Conservation (phyloP, 2,888 invertebrate species). For the Megaustenia siamemsis region DNA sequence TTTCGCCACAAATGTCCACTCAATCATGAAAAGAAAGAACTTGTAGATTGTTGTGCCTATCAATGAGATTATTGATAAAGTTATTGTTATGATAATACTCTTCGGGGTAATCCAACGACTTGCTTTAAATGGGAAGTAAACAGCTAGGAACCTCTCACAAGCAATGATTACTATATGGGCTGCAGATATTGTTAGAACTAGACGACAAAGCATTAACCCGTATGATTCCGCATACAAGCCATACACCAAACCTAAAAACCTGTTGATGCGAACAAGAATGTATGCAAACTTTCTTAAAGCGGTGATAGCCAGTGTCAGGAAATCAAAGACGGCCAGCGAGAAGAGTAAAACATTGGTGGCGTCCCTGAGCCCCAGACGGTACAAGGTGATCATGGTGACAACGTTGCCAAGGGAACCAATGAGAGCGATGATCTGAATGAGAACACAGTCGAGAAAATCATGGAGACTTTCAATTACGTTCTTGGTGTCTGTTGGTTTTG, state of each 20-base stretch:
- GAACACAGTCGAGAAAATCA: neutral
- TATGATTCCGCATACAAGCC: neutral
- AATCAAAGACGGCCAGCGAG: conserved; percentile 25
- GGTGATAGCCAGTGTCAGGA: neutral
- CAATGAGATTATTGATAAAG: neutral
- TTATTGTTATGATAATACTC: neutral
- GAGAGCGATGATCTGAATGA: neutral
- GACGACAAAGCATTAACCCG: neutral
- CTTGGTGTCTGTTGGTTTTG: neutral
- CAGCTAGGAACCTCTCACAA: conserved; percentile 34
- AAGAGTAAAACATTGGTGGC: conserved; percentile 18
- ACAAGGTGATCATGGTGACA: conserved; percentile 13
- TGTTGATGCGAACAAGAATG: neutral
- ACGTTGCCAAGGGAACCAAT: conserved; percentile 16
- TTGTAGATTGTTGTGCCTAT: too few relatives aligned
- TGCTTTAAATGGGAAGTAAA: conserved; percentile 28
- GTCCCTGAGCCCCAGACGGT: neutral
- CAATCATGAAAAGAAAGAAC: neutral
- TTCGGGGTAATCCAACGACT: neutral
- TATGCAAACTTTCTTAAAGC: neutral
- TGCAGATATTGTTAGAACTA: neutral
- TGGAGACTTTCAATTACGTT: neutral
- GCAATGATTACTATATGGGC: conserved; percentile 21
- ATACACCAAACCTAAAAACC: neutral
- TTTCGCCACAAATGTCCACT: neutral